A percentile compares a stretch with the other conserved stretches of the same genome.
Conservation (phyloP, 2,113 vertebrate species). For the Seriola dumerili region DNA sequence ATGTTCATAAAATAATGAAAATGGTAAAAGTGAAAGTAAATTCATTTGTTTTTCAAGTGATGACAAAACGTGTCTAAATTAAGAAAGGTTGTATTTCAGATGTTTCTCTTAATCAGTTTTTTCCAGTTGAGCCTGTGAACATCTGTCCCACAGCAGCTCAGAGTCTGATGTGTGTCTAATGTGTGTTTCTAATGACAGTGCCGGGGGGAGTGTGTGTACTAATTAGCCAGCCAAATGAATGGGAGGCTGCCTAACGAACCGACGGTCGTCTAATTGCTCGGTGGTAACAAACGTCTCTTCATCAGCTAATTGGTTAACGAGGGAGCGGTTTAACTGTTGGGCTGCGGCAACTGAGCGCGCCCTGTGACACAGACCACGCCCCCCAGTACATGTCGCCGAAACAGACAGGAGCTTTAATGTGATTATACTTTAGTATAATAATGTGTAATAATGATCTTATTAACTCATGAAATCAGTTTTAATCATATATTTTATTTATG, state of each 20-base stretch:
- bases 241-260: slow-evolving; percentile 24
- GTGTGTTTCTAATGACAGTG: slow-evolving; percentile 20
- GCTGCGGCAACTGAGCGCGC: background rate
- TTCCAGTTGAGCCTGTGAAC: too few relatives aligned
- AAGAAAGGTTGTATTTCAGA: too few relatives aligned
- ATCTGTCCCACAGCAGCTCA: background rate
- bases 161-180: slow-evolving; percentile 23
- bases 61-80: too few relatives aligned
- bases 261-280: slow-evolving; percentile 33
- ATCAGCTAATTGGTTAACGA: slow-evolving; percentile 32
- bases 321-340: background rate
- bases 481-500: too few relatives aligned
- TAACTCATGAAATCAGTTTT: too few relatives aligned
- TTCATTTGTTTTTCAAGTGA: too few relatives aligned
- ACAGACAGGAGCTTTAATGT: too few relatives aligned
- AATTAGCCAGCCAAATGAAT: slow-evolving; percentile 19
- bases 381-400: too few relatives aligned
- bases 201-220: slow-evolving; percentile 6
- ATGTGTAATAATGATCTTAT: too few relatives aligned
- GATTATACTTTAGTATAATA: background rate
- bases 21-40: too few relatives aligned
- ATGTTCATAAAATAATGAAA: too few relatives aligned
- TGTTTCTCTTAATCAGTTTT: too few relatives aligned
- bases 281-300: background rate
- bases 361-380: background rate